Base-by-base conservation (phyloP, 2,113 vertebrate genomes). In the Amazona guildingii region DNA sequence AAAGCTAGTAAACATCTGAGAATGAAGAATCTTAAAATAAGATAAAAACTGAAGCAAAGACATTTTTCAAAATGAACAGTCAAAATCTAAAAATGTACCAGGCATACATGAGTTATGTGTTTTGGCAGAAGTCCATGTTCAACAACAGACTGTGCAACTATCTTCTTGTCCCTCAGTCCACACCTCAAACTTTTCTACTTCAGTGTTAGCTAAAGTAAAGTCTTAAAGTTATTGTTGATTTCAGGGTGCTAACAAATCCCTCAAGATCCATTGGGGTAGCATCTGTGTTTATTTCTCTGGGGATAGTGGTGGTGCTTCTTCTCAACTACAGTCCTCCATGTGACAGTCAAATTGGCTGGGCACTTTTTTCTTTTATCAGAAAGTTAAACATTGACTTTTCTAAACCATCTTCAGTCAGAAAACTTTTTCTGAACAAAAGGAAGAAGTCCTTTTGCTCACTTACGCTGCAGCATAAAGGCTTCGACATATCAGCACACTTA, bases 91-190 rank as follows among this genome's bases (percentile, higher is more conserved):
- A 93, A 81, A 48, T 49, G 5, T 48, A 21, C 14, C 7, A 21
- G 43, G 8, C 35, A 18, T 54, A 44, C 24, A 67, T 8, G 31
- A 39, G n/a, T 27, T 59, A 57, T n/a, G 13, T 0, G 0, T 64
- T 66, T 73, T 52, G 59, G n/a, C 46, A 92, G 46, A 69, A 88
- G 29, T 27, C 6, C 37, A 31, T 75, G 90, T 67, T 94, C 86
- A 90, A 59, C 48, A 79, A 59, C 54, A 75, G 39, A 27, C 68
- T 66, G 13, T 0, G 0, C 48, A 76, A 72, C 11, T 82, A 0
- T 0, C 13, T 95, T 67, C 54, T 87, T 77, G 23, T 67, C 21
- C 31, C 54, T 80, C 67, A 88, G n/a, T 37, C 37, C 67, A 64
- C 33, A 44, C 1, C 2, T 14, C 12, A 55, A 63, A 19, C 23